Base-by-base conservation (phyloP, 2,113 vertebrate species). In the Myrmecobius fasciatus region DNA sequence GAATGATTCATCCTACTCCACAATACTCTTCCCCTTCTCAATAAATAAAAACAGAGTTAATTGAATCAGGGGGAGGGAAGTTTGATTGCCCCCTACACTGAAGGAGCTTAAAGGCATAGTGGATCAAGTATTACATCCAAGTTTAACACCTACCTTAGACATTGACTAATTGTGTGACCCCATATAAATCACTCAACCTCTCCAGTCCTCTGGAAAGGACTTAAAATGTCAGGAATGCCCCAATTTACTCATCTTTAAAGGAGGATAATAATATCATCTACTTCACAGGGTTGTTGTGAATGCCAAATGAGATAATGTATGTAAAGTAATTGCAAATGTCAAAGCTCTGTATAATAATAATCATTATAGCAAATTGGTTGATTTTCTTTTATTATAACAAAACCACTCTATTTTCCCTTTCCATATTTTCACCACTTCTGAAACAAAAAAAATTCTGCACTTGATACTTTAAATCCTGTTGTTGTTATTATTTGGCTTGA, bases 341-440 rank as follows among this genome's bases (percentile, higher is more conserved):
- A 67, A 67, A 67, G 28, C 36, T 3, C 31, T 28, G 1, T 11
- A 8, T 53, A 46, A 28, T 17, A 0, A 28, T 46, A 36, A n/a
- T 8, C 47, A 17, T 43, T 4, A 11, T 0, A 0, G 0, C 8
- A 0, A 2, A 3, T 5, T 24, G 25, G 49, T 53, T 7, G 52
- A 1, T 5, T 75, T 36, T 67, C 36, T 24, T 22, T 3, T 52
- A 52, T 31, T 93, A 22, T 3, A 2, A 51, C 36, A 52, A 22
- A 11, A 3, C 10, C 12, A 5, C 8, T 89, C 46, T 93, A 36
- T 89, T 47, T 89, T 89, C n/a, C 36, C 53, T 54, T 1, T 22
- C n/a, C 46, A 3, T 6, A 4, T 47, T 36, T 47, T 20, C 8
- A 22, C 47, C 11, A 1, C 6, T 6, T 24, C 52, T 7, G 52